Evolutionary conservation across 2,113 vertebrate genomes (phyloP).

Genomic region (Pleuronectes platessa): DNA sequence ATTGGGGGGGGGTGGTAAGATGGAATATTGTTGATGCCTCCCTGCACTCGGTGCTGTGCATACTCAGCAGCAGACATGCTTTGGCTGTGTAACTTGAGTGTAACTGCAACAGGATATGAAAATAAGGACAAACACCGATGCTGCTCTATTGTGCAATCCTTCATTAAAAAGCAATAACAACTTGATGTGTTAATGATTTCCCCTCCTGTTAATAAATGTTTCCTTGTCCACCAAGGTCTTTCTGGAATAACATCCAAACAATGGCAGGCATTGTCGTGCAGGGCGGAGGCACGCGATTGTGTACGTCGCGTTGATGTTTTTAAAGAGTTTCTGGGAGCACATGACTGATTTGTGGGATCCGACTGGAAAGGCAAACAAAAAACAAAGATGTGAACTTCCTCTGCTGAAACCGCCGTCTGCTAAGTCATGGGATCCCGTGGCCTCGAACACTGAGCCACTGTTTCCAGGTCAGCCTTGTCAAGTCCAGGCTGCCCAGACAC

Average conservation of each 20-base stretch:
- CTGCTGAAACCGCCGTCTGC: constrained; percentile 11
- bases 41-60: constrained; percentile 7
- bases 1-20: not conserved
- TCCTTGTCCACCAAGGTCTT: constrained; percentile 64
- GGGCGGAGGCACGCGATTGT: constrained; percentile 53
- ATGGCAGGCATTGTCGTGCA: constrained; percentile 59
- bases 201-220: constrained; percentile 55
- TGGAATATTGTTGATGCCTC: constrained; percentile 14
- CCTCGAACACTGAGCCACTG: constrained; percentile 32
- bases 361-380: constrained; percentile 69
- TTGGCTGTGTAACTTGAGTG: constrained; percentile 14
- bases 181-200: constrained; percentile 54
- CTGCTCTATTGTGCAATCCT: constrained; percentile 31
- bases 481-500: not conserved
- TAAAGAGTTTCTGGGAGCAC: constrained; percentile 58
- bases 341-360: constrained; percentile 64
- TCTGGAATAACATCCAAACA: constrained; percentile 70
- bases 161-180: constrained; percentile 63
- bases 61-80: constrained; percentile 35
- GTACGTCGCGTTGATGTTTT: constrained; percentile 64
- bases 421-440: constrained; percentile 50
- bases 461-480: constrained; percentile 34
- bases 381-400: constrained; percentile 78
- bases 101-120: constrained; percentile 37
- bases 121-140: constrained; percentile 40